phyloP scores from a whole-genome alignment of 2,888 invertebrate genomes.

The Hirtodrosophila trivittata region DNA sequence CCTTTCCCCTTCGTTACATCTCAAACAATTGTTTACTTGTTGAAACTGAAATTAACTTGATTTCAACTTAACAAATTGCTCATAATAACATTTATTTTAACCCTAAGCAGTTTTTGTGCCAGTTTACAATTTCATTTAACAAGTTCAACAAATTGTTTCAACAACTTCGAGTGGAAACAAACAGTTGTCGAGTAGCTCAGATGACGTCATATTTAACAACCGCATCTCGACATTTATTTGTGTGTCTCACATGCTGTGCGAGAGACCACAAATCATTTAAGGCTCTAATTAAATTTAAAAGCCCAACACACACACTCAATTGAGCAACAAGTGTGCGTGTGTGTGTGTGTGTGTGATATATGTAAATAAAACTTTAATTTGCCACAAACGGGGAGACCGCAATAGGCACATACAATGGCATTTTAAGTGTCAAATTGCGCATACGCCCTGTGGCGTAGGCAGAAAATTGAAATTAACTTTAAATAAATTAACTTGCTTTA shows the following conservation, averaged over 20 bases:
- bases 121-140: neutral
- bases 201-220: slow-evolving; percentile 54
- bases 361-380: slow-evolving; percentile 31
- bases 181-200: neutral
- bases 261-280: slow-evolving; percentile 54
- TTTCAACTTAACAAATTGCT: neutral
- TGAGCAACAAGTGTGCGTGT: too few species aligned
- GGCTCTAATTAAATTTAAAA: slow-evolving; percentile 57
- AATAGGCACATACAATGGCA: neutral
- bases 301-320: slow-evolving; percentile 3
- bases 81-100: too few species aligned
- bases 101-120: neutral
- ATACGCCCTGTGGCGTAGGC: slow-evolving; percentile 18
- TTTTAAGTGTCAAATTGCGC: slow-evolving; percentile 19
- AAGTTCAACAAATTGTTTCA: slow-evolving; percentile 9
- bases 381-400: slow-evolving; percentile 5
- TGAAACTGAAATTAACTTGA: neutral
- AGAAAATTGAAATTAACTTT: slow-evolving; percentile 1
- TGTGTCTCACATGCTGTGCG: slow-evolving; percentile 24
- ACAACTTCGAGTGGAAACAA: too few species aligned
- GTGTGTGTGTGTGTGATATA: too few species aligned
- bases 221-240: slow-evolving; percentile 52
- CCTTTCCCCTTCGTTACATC: too few species aligned
- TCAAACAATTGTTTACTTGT: too few species aligned
- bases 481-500: slow-evolving; percentile 19